A percentile compares a stretch with the other conserved stretches of the same genome.
These are phyloP conservation scores for Tokudaia tokunoshimensis DNA, from an alignment of 2,797 vertebrate genomes.

Conservation along the genomic window DNA sequence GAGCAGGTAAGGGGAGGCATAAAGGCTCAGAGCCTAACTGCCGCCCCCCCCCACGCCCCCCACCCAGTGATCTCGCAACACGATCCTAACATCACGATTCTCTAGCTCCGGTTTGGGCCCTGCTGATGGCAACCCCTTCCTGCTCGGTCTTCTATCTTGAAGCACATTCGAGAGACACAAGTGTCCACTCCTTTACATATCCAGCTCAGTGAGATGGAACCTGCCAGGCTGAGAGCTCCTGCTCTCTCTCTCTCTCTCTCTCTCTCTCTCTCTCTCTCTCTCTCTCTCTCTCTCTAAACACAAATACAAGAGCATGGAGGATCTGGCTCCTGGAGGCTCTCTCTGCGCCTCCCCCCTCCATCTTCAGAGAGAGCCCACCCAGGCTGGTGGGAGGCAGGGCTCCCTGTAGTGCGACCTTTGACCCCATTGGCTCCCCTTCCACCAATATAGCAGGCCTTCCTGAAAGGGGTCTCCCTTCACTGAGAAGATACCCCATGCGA, in stretches of 20 bases:
- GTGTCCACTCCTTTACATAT: conserved; percentile 74
- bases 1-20: background rate
- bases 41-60: too few species aligned
- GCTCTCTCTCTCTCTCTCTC: conserved; percentile 51
- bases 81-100: background rate
- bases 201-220: conserved; percentile 65
- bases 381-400: background rate
- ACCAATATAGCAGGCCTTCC: background rate
- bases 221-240: background rate
- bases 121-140: background rate
- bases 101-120: background rate
- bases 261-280: too few species aligned
- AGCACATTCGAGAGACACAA: conserved; percentile 56
- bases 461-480: background rate
- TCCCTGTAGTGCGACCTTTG: background rate
- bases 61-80: too few species aligned
- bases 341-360: background rate
- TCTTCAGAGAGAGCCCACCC: background rate
- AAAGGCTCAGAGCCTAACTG: background rate
- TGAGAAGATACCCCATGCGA: background rate
- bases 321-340: conserved; percentile 28
- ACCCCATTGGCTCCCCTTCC: background rate
- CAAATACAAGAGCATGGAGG: background rate
- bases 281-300: conserved; percentile 61
- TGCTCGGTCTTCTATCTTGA: conserved; percentile 10